Conservation (phyloP, 2,888 invertebrate genomes). For the Drosophila parthenogenetica region DNA sequence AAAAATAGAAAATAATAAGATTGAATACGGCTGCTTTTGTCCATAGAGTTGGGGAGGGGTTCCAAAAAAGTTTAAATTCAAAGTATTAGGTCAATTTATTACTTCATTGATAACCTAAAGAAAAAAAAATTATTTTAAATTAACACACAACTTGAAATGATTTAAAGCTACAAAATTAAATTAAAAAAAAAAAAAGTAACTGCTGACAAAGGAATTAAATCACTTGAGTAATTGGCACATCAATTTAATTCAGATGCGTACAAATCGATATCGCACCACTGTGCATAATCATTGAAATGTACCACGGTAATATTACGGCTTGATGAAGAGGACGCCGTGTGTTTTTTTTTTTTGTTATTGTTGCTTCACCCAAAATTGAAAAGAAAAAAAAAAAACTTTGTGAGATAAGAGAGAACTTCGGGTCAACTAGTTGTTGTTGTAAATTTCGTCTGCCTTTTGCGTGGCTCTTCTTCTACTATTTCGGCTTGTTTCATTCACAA, state of each 20-base stretch:
- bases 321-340: slow-evolving; percentile 26
- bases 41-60: too few relatives aligned
- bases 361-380: slow-evolving; percentile 13
- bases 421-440: slow-evolving; percentile 20
- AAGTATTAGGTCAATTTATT: too few relatives aligned
- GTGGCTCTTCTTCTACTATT: slow-evolving; percentile 6
- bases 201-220: too few relatives aligned
- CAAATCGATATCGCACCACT: slow-evolving; percentile 19
- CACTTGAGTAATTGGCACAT: too few relatives aligned
- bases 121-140: too few relatives aligned
- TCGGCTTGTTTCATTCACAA: slow-evolving; percentile 15
- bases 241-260: background rate
- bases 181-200: too few relatives aligned
- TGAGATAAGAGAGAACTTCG: slow-evolving; percentile 37
- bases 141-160: too few relatives aligned
- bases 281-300: slow-evolving; percentile 47
- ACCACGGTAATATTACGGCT: slow-evolving; percentile 34
- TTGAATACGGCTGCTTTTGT: background rate
- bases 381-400: background rate
- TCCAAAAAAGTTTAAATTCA: too few relatives aligned
- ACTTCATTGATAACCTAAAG: too few relatives aligned
- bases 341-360: slow-evolving; percentile 1
- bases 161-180: too few relatives aligned
- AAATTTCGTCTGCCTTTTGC: background rate
- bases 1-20: background rate